Evolutionary conservation across 2,113 vertebrate genomes (phyloP).

Genomic region (Rana temporaria): DNA sequence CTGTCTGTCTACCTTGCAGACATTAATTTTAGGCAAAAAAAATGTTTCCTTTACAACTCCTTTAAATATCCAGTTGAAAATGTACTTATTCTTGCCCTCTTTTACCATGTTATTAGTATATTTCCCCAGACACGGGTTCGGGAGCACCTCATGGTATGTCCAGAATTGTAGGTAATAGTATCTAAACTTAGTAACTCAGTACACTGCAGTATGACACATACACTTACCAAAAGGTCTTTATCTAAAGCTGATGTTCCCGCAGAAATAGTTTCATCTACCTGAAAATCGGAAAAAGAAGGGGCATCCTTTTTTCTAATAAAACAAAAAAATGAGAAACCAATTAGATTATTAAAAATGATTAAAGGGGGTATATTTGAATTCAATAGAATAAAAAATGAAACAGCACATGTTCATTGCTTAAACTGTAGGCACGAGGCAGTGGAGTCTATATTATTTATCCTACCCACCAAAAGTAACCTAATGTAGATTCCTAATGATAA

Average conservation of each 20-base stretch:
- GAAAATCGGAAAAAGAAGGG: constrained; percentile 42
- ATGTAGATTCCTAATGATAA: too few species aligned
- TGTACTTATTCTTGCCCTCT: background rate
- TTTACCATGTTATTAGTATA: background rate
- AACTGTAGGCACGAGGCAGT: background rate
- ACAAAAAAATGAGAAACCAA: constrained; percentile 16
- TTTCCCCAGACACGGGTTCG: too few species aligned
- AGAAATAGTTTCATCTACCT: constrained; percentile 59
- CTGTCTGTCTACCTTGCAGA: too few species aligned
- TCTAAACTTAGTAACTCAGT: background rate
- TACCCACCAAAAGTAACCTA: background rate
- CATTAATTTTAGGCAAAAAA: too few species aligned
- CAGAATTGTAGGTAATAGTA: too few species aligned
- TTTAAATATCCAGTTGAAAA: too few species aligned
- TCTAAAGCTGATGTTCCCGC: constrained; percentile 62
- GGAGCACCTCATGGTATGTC: too few species aligned
- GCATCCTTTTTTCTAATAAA: constrained; percentile 69
- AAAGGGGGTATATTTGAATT: background rate
- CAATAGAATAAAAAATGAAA: background rate
- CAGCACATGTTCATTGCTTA: background rate
- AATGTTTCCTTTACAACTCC: too few species aligned
- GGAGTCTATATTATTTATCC: background rate
- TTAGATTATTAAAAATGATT: background rate
- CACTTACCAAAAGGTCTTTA: constrained; percentile 74
- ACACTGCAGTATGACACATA: too few species aligned